These are phyloP conservation scores for Caenorhabditis sulstoni DNA, from an alignment of 2,888 invertebrate genomes.

Conservation along the genomic window DNA sequence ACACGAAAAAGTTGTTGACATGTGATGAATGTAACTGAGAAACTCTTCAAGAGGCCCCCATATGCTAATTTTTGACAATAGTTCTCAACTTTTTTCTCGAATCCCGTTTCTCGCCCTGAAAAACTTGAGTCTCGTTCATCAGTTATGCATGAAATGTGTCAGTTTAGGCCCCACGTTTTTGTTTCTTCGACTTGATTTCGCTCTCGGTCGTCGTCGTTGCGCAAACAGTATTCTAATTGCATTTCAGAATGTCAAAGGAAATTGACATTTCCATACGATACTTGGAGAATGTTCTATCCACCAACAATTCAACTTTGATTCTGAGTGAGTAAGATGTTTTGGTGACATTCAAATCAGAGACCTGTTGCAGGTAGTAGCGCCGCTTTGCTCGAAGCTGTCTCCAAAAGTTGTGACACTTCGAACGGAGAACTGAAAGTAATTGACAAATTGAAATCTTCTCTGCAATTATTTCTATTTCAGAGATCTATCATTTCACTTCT, in stretches of 20 bases:
- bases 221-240: constrained; percentile 54
- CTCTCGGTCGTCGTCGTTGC: constrained; percentile 22
- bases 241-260: constrained; percentile 62
- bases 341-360: background rate
- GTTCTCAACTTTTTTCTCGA: background rate
- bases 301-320: constrained; percentile 56
- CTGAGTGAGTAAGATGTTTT: constrained; percentile 43
- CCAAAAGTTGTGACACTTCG: constrained; percentile 59
- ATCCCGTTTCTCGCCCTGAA: constrained; percentile 14
- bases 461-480: constrained; percentile 28
- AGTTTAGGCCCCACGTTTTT: constrained; percentile 5
- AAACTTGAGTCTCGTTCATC: constrained; percentile 33
- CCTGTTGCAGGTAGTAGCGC: constrained; percentile 59
- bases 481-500: constrained; percentile 51
- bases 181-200: constrained; percentile 31
- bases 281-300: constrained; percentile 60
- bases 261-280: constrained; percentile 64
- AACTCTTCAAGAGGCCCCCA: background rate
- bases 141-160: constrained; percentile 50
- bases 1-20: background rate
- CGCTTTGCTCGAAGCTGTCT: constrained; percentile 62
- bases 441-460: background rate
- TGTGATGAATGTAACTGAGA: constrained; percentile 10
- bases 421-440: constrained; percentile 49
- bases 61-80: constrained; percentile 1